Evolutionary conservation across 2,797 vertebrate genomes (phyloP).

Genomic region (Gila robusta): DNA sequence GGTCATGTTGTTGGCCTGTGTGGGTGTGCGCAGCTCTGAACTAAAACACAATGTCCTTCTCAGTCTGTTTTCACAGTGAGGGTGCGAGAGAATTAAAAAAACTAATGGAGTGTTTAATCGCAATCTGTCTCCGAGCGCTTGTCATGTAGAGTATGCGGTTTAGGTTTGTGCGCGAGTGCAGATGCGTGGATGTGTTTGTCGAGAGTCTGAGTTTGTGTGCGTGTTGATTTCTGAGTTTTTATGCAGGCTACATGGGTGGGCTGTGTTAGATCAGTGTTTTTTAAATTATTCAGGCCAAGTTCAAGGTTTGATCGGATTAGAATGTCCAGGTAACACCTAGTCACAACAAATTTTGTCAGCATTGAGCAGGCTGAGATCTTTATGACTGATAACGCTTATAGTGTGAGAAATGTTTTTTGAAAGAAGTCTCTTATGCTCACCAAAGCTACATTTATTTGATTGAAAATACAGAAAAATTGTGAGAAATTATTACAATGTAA

Average conservation of each 20-base stretch:
- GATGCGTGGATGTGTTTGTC: not conserved
- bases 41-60: conserved; percentile 45
- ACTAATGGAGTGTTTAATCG: conserved; percentile 62
- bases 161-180: not conserved
- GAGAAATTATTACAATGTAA: not conserved
- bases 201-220: conserved; percentile 8
- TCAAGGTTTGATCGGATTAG: not conserved
- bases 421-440: not conserved
- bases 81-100: conserved; percentile 52
- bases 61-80: conserved; percentile 38
- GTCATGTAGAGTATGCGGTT: conserved; percentile 35
- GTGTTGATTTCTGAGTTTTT: conserved; percentile 16
- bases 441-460: not conserved
- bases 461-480: too few relatives aligned
- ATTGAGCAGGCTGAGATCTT: not conserved
- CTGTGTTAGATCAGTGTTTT: conserved; percentile 8
- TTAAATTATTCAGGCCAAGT: not conserved
- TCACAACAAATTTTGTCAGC: not conserved
- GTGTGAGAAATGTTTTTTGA: not conserved
- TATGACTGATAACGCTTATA: not conserved
- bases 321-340: not conserved
- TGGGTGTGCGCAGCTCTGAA: conserved; percentile 20
- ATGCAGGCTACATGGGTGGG: conserved; percentile 2
- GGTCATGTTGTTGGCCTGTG: conserved; percentile 39
- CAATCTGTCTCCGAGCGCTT: conserved; percentile 51